These are phyloP conservation scores for Ceyx margarethae DNA, from an alignment of 2,113 vertebrate genomes.

Conservation along the genomic window DNA sequence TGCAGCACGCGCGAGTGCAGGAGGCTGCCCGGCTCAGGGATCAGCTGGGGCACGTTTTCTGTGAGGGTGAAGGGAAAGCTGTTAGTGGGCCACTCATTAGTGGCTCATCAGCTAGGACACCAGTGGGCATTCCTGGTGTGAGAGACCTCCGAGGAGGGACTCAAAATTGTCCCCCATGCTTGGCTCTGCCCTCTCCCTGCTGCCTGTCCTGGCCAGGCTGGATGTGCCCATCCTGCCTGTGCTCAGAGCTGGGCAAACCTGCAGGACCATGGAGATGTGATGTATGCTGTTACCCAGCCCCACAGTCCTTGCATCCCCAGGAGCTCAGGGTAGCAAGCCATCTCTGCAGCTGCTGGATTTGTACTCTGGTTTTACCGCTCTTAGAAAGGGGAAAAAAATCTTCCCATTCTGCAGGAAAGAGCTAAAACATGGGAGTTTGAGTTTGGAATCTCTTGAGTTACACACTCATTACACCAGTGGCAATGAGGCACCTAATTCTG, in stretches of 20 bases:
- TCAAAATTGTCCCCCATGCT: fast-evolving
- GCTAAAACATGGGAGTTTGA: fast-evolving
- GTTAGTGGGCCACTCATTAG: fast-evolving
- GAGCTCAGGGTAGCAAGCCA: background rate
- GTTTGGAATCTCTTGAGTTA: background rate
- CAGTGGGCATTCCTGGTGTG: background rate
- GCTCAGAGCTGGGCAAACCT: background rate
- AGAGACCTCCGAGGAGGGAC: background rate
- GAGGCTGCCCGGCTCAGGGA: constrained; percentile 85
- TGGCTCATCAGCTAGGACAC: fast-evolving
- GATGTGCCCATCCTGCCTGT: background rate
- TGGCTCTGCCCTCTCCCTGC: background rate
- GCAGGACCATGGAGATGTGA: fast-evolving
- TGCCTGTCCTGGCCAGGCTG: background rate
- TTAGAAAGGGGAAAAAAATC: background rate
- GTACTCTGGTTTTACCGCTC: background rate
- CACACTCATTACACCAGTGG: fast-evolving
- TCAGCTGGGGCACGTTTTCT: constrained; percentile 89
- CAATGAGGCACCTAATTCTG: background rate
- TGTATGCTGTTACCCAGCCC: fast-evolving
- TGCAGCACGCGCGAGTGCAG: constrained; percentile 88
- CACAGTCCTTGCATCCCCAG: fast-evolving
- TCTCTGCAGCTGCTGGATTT: background rate
- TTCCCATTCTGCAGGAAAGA: background rate
- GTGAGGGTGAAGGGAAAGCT: background rate